A percentile compares a stretch with the other conserved stretches of the same genome.
Conservation (phyloP, 2,888 invertebrate species). For the Mythimna ferrago region DNA sequence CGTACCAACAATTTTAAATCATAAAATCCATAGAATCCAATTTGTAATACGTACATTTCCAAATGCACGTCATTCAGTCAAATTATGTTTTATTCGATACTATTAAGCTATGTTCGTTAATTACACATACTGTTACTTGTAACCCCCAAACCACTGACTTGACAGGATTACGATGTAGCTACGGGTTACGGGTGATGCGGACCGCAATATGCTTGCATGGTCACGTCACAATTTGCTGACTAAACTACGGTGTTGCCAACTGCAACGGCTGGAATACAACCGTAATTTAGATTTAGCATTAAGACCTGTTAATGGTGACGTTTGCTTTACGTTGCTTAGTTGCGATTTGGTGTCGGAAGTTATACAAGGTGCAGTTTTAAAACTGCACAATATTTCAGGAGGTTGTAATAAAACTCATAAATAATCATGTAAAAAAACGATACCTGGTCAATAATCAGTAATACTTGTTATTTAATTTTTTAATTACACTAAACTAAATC, state of each 20-base stretch:
- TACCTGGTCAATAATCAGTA: too few relatives aligned
- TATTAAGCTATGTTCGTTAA: slow-evolving; percentile 18
- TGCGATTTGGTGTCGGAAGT: neutral
- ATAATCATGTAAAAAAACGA: too few relatives aligned
- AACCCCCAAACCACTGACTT: slow-evolving; percentile 50
- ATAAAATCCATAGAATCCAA: too few relatives aligned
- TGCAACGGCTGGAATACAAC: neutral
- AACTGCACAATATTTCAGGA: too few relatives aligned
- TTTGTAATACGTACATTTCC: neutral
- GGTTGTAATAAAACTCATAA: too few relatives aligned
- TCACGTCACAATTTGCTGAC: slow-evolving; percentile 42
- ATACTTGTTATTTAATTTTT: too few relatives aligned
- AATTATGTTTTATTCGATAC: slow-evolving; percentile 4
- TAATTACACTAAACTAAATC: too few relatives aligned
- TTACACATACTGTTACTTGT: slow-evolving; percentile 17
- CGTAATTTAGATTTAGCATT: slow-evolving; percentile 10
- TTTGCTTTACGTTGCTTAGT: neutral
- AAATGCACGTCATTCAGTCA: neutral
- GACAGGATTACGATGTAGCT: slow-evolving; percentile 54
- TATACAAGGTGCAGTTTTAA: too few relatives aligned
- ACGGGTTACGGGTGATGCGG: slow-evolving; percentile 42
- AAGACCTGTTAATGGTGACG: slow-evolving; percentile 27
- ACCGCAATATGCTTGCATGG: slow-evolving; percentile 50
- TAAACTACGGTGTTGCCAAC: slow-evolving; percentile 35
- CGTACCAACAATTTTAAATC: too few relatives aligned